Conservation (phyloP, 2,797 vertebrate species). For the Acanthurus lineatus region DNA sequence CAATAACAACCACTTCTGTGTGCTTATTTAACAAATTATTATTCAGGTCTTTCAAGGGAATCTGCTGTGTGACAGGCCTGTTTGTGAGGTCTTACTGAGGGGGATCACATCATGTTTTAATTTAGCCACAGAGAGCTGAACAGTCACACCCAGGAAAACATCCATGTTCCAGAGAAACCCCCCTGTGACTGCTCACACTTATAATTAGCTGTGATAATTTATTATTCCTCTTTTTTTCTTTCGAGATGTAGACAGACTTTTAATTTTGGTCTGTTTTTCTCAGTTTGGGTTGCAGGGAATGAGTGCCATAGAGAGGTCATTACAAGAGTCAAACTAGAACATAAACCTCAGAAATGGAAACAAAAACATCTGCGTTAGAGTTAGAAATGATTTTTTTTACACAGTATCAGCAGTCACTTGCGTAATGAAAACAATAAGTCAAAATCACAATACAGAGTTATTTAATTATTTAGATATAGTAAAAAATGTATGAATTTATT, state of each 20-base stretch:
- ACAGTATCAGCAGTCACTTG: too few relatives aligned
- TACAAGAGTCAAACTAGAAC: too few relatives aligned
- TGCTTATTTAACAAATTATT: constrained; percentile 21
- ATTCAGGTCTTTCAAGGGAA: constrained; percentile 17
- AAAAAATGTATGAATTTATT: too few relatives aligned
- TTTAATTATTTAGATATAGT: too few relatives aligned
- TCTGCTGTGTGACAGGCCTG: constrained; percentile 20
- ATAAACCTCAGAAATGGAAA: too few relatives aligned
- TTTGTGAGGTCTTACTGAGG: constrained; percentile 1
- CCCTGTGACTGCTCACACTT: constrained; percentile 30
- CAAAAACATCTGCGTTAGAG: too few relatives aligned
- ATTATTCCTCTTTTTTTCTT: constrained; percentile 8
- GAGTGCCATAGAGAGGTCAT: neutral
- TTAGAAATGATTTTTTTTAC: too few relatives aligned
- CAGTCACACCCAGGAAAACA: constrained; percentile 46
- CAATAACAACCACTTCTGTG: neutral
- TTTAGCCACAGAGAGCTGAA: constrained; percentile 51
- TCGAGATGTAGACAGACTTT: constrained; percentile 35
- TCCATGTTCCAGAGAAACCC: constrained; percentile 31
- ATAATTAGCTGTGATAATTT: constrained; percentile 51
- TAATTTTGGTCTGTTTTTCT: constrained; percentile 10
- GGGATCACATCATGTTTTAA: constrained; percentile 28
- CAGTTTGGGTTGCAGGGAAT: neutral
- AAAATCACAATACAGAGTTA: too few relatives aligned
- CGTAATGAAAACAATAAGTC: too few relatives aligned